A percentile compares a stretch with the other conserved stretches of the same genome.
Conservation (phyloP, 2,888 invertebrate genomes). For the Boloria selene region DNA sequence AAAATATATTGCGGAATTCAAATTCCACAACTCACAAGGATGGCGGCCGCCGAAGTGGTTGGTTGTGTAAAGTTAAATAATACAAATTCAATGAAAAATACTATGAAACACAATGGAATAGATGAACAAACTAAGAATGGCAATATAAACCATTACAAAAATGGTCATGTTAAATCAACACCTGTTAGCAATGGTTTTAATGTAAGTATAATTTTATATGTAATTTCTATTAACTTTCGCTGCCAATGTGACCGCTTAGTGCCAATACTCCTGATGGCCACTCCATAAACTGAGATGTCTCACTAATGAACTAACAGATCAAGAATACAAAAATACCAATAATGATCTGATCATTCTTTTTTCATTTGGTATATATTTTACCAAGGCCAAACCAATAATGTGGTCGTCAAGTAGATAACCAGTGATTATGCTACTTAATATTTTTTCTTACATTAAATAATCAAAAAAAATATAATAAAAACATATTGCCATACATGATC, state of each 20-base stretch:
- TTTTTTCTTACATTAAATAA: not conserved
- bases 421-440: not conserved
- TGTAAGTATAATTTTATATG: conserved; percentile 55
- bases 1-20: no score
- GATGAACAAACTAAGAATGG: conserved; percentile 55
- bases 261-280: conserved; percentile 1
- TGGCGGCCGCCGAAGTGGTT: conserved; percentile 57
- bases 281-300: not conserved
- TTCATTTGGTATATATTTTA: not conserved
- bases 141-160: conserved; percentile 54
- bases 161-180: conserved; percentile 59
- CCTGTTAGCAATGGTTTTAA: conserved; percentile 53
- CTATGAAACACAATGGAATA: conserved; percentile 51
- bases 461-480: no score
- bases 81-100: conserved; percentile 44
- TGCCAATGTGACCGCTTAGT: not conserved
- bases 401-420: conserved; percentile 12
- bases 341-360: not conserved
- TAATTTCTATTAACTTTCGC: not conserved
- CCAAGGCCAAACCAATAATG: conserved; percentile 28
- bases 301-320: no score
- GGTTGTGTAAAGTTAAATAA: conserved; percentile 49
- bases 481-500: no score
- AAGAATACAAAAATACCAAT: not conserved
- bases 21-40: conserved; percentile 43